phyloP scores from a whole-genome alignment of 1,140 invertebrate species.

The Archegozetes longisetosus region DNA sequence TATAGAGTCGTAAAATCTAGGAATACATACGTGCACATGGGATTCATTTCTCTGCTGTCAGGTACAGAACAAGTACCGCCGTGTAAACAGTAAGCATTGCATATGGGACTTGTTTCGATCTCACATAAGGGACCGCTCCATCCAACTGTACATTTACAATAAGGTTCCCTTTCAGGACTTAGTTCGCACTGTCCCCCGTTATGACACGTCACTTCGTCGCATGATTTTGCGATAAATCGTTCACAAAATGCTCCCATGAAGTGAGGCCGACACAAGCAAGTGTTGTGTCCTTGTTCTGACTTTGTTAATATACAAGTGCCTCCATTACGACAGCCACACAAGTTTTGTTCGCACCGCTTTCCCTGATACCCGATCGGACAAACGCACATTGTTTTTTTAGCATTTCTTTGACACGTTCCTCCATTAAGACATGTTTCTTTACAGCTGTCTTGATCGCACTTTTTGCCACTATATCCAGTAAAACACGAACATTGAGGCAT shows the following conservation, averaged over 20 bases:
- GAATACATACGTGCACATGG: slow-evolving; percentile 16
- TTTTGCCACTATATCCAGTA: no score
- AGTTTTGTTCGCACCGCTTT: slow-evolving; percentile 22
- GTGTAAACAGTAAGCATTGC: slow-evolving; percentile 39
- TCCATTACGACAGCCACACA: slow-evolving; percentile 37
- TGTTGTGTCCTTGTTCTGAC: slow-evolving; percentile 15
- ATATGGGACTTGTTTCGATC: slow-evolving; percentile 40
- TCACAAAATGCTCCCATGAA: slow-evolving; percentile 42
- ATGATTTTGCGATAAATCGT: slow-evolving; percentile 20
- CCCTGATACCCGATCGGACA: no score
- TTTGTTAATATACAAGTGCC: slow-evolving; percentile 29
- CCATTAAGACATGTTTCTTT: no score
- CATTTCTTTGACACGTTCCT: no score
- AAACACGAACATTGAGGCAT: no score
- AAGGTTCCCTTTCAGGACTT: slow-evolving; percentile 10
- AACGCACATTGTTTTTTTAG: no score
- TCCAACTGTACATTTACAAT: slow-evolving; percentile 30
- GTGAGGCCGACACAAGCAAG: slow-evolving; percentile 33
- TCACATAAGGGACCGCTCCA: slow-evolving; percentile 38
- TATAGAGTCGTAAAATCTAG: slow-evolving; percentile 5
- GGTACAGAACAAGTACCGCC: slow-evolving; percentile 24
- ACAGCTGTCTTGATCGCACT: no score
- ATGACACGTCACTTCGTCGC: slow-evolving; percentile 24
- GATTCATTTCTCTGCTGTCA: no score
- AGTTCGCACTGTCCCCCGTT: slow-evolving; percentile 33